A percentile compares a stretch with the other conserved stretches of the same genome.
Conservation (phyloP, 2,888 invertebrate species). For the Chydorus sphaericus region DNA sequence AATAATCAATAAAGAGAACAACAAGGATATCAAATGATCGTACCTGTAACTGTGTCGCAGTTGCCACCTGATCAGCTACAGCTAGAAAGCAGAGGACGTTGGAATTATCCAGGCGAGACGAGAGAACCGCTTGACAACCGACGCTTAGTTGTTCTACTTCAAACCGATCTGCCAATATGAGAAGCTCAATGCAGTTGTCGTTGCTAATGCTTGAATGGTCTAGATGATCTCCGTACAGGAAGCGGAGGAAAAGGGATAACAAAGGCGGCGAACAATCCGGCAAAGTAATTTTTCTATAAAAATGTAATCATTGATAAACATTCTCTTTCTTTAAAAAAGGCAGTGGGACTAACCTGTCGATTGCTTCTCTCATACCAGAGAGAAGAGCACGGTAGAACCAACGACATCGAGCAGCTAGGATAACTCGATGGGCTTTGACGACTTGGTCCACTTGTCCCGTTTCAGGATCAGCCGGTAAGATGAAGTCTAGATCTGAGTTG, state of each 20-base stretch:
- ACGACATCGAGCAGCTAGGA: conserved; percentile 49
- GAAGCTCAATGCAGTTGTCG: conserved; percentile 44
- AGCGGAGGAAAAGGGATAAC: conserved; percentile 44
- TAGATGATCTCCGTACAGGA: conserved; percentile 46
- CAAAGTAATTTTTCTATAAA: conserved; percentile 43
- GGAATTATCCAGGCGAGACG: conserved; percentile 2
- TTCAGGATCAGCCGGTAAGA: neutral
- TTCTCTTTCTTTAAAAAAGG: neutral
- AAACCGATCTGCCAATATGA: conserved; percentile 41
- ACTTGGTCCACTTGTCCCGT: conserved; percentile 12
- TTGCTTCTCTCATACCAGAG: conserved; percentile 54
- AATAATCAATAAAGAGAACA: neutral
- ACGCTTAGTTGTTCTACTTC: neutral
- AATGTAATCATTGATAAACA: conserved; percentile 9
- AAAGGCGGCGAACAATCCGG: conserved; percentile 47
- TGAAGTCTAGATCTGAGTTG: neutral
- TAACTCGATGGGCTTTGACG: conserved; percentile 41
- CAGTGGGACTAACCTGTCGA: conserved; percentile 38
- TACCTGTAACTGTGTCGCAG: conserved; percentile 5
- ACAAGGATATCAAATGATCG: neutral
- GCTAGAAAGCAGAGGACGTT: conserved; percentile 6
- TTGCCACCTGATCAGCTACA: conserved; percentile 5
- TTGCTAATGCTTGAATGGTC: conserved; percentile 34
- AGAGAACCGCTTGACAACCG: conserved; percentile 2
- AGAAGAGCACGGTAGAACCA: conserved; percentile 51